A percentile compares a stretch with the other conserved stretches of the same genome.
Evolutionary conservation across 2,113 vertebrate species (phyloP).

Genomic region (Polypterus bichir): DNA sequence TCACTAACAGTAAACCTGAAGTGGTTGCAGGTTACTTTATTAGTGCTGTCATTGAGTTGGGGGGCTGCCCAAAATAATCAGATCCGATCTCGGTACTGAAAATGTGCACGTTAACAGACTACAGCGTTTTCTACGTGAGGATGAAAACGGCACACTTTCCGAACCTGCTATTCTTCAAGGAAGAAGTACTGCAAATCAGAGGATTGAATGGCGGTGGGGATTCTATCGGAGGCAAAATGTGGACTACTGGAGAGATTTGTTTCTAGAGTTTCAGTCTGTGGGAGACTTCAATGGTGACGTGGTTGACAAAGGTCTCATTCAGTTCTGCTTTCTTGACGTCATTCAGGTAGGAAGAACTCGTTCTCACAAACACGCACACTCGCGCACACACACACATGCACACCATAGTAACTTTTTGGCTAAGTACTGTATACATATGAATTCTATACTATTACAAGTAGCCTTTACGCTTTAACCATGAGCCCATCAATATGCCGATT

Average conservation of each 20-base stretch:
- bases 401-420: too few species aligned
- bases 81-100: constrained; percentile 15
- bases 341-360: constrained; percentile 1
- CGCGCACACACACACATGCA: too few species aligned
- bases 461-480: too few species aligned
- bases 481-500: too few species aligned
- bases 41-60: constrained; percentile 3
- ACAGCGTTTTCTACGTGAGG: constrained; percentile 8
- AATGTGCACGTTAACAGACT: constrained; percentile 15
- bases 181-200: constrained; percentile 14
- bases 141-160: too few species aligned
- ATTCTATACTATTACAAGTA: too few species aligned
- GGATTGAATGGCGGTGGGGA: constrained; percentile 16
- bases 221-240: constrained; percentile 12
- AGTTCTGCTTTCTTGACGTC: constrained; percentile 16
- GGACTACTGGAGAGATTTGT: constrained; percentile 12
- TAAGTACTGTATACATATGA: too few species aligned
- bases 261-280: constrained; percentile 13
- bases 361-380: too few species aligned
- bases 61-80: constrained; percentile 10
- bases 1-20: constrained; percentile 9
- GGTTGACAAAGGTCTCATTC: constrained; percentile 12
- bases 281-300: constrained; percentile 12
- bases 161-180: constrained; percentile 10
- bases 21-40: constrained; percentile 15